phyloP scores from a whole-genome alignment of 2,797 vertebrate species.

The Luscinia luscinia region DNA sequence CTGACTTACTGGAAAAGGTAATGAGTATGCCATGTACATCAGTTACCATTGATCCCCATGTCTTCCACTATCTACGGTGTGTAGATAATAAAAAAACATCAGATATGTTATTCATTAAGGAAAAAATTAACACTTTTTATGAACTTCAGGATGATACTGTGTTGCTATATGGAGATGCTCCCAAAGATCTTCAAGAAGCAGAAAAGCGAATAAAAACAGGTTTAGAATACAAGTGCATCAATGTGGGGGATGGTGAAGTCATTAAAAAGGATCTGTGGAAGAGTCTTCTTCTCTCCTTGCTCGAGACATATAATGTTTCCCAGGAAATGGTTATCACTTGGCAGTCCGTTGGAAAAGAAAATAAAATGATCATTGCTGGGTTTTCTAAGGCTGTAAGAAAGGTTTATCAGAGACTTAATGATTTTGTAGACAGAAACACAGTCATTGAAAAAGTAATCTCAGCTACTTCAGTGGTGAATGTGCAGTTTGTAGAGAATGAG shows the following conservation, averaged over 20 bases:
- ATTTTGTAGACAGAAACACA: slow-evolving; percentile 78
- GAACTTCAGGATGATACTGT: slow-evolving; percentile 64
- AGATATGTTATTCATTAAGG: slow-evolving; percentile 75
- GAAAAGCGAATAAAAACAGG: slow-evolving; percentile 70
- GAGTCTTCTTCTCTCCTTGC: slow-evolving; percentile 48
- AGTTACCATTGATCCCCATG: slow-evolving; percentile 44
- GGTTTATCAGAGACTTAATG: slow-evolving; percentile 53
- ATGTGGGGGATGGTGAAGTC: slow-evolving; percentile 71
- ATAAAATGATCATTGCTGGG: slow-evolving; percentile 77
- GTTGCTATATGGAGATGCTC: slow-evolving; percentile 71
- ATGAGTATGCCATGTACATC: slow-evolving; percentile 54
- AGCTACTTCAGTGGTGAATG: slow-evolving; percentile 54
- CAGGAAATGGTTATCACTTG: slow-evolving; percentile 64
- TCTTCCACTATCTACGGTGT: slow-evolving; percentile 78
- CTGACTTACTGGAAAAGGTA: slow-evolving; percentile 77
- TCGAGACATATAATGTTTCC: slow-evolving; percentile 55
- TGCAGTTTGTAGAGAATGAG: slow-evolving; percentile 77
- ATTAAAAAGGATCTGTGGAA: slow-evolving; percentile 76
- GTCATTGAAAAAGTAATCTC: slow-evolving; percentile 65
- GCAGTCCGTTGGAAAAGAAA: background rate
- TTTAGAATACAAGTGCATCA: slow-evolving; percentile 64
- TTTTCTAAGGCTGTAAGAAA: slow-evolving; percentile 75
- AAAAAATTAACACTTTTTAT: slow-evolving; percentile 78
- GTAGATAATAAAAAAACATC: slow-evolving; percentile 76
- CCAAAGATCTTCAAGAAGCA: slow-evolving; percentile 72